Evolutionary conservation across 2,113 vertebrate species (phyloP), one percentile per base, ranked within the genome.

Genomic region (Pachyramphus minor): DNA sequence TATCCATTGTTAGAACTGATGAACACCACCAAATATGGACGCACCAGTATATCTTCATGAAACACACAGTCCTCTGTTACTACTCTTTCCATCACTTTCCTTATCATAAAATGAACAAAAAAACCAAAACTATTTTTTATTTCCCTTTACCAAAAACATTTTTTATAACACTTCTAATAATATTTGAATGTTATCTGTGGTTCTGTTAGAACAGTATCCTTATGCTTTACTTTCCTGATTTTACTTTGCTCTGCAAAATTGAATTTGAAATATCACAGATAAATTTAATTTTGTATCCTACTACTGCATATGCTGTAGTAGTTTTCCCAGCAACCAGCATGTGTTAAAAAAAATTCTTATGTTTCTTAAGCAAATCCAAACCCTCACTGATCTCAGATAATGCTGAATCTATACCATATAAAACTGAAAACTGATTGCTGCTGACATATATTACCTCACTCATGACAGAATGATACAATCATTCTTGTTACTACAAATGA

Each of bases 11-110:
- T 56, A 74, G 9, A 77, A 84, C 0, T 8, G 8, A 69, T n/a
- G 41, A 81, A 52, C 4, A 1, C 3, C 30, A 52, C 13, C 39
- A 79, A 75, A 67, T 55, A 47, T 0, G 0, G 18, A 64, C 8
- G 6, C 20, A 33, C 14, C 22, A 84, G 3, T 64, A 87, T 66
- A 74, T 58, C 18, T 49, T 58, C 47, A 53, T 20, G 13, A 18
- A 63, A 76, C 14, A 68, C 15, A 60, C 18, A 24, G 37, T 17
- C 12, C 3, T 41, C 28, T 83, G 37, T 52, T 55, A 52, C 18
- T 44, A 35, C 9, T 41, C 15, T 68, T 64, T 53, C 35, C 27
- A 31, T 52, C 8, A 27, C 8, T 56, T 85, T 50, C 5, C 35
- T 67, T 77, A 41, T 37, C 21, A 45, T 28, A 14, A 6, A 35